Evolutionary conservation across 2,113 vertebrate species (phyloP), one percentile per base, ranked within the genome.

Genomic region (Mobula birostris): DNA sequence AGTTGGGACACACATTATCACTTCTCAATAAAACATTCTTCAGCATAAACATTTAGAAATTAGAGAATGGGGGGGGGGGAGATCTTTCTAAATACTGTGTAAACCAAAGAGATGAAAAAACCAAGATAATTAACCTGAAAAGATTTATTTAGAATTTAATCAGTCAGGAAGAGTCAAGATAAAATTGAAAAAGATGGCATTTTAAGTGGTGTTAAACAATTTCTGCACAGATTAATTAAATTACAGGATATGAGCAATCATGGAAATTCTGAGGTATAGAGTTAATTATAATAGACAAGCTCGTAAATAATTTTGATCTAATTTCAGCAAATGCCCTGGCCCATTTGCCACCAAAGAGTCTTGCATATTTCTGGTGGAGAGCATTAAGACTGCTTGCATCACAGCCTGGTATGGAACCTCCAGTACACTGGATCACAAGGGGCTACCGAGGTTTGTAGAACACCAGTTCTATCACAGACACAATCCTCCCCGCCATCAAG

Each of bases 61-160:
- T 36, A 40, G 40, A 40, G 17, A 19, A 32, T 4, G 14, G 15
- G 15, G 5, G 12, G 5, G 12, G 17, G 7, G 8, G 7, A 24
- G 21, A 83, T 56, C 40, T 87, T 66, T 66, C 7, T 8, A 66
- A 66, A 66, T 14, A 91, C 0, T 68, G n/a, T 58, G n/a, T 61
- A 68, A 32, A 40, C 36, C 32, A 91, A 70, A 3, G 63, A 32
- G 66, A 5, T 36, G 32, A 90, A 90, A 15, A 68, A 90, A 68
- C 27, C 27, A 70, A 68, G 36, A 70, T 12, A 40, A 32, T 11
- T n/a, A 66, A 19, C 21, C 63, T 91, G 88, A 17, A 88, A 78
- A 95, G 94, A 96, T 5, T 74, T 95, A 96, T 94, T 94, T 92
- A 21, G 7, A 94, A 96, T 94, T 95, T 94, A 94, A 95, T 93